Percentiles rank a stretch among this genome's conserved stretches.
These are phyloP conservation scores for Mugil cephalus DNA, from an alignment of 2,113 vertebrate species.

Conservation along the genomic window DNA sequence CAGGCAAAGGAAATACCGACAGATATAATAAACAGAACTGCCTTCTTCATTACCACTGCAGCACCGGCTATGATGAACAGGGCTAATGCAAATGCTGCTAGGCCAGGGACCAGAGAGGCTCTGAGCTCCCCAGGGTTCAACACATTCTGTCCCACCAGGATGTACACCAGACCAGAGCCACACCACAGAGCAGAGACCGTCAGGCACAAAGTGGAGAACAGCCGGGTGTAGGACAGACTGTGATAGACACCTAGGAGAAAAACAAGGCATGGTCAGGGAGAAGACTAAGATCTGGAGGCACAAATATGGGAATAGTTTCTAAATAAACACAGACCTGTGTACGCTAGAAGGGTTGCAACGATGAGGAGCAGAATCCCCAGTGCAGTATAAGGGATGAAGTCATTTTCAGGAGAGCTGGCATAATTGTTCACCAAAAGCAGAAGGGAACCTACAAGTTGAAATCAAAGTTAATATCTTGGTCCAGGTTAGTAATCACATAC, in stretches of 20 bases:
- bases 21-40: conserved; percentile 79
- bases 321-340: conserved; percentile 82
- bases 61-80: conserved; percentile 82
- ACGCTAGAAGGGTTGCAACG: conserved; percentile 80
- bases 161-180: conserved; percentile 84
- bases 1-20: conserved; percentile 83
- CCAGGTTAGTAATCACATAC: no score
- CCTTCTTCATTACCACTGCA: conserved; percentile 78
- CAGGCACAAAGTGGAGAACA: conserved; percentile 86
- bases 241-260: conserved; percentile 81
- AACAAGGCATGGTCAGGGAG: conserved; percentile 10
- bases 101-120: conserved; percentile 85
- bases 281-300: accelerated
- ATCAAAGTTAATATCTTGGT: neutral
- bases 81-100: conserved; percentile 84
- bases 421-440: conserved; percentile 87
- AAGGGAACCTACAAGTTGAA: conserved; percentile 81
- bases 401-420: conserved; percentile 58
- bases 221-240: conserved; percentile 67
- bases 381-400: conserved; percentile 83
- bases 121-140: conserved; percentile 56
- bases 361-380: conserved; percentile 88
- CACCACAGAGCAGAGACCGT: conserved; percentile 88
- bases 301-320: neutral
- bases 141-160: conserved; percentile 82